These are phyloP conservation scores for Desmodus rotundus DNA, from an alignment of 2,113 vertebrate species.

Conservation along the genomic window DNA sequence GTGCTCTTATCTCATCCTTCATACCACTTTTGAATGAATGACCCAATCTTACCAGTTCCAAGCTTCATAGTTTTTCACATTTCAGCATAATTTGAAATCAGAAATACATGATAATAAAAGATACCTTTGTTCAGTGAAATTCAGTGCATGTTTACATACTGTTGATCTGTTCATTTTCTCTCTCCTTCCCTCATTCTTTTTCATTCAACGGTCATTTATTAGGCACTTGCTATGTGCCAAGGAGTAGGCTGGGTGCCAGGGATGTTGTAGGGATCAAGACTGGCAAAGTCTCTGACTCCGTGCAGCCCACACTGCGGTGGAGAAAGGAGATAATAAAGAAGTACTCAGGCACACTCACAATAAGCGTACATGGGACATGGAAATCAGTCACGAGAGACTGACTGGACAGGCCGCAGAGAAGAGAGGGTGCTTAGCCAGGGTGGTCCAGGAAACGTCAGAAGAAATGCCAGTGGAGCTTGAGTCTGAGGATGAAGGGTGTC, in stretches of 20 bases:
- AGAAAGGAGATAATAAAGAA: not conserved
- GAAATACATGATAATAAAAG: not conserved
- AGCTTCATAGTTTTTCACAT: rapidly evolving
- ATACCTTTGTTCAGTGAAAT: not conserved
- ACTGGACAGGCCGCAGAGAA: rapidly evolving
- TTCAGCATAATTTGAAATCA: not conserved
- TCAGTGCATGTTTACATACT: rapidly evolving
- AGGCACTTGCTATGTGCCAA: not conserved
- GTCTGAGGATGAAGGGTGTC: not conserved
- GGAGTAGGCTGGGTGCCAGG: too few species aligned
- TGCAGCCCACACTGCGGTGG: not conserved
- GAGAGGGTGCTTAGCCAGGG: not conserved
- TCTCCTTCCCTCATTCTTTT: not conserved
- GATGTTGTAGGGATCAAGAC: not conserved
- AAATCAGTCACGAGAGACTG: too few species aligned
- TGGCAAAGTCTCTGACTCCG: not conserved
- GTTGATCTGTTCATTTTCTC: not conserved
- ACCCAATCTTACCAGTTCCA: not conserved
- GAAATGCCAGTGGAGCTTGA: not conserved
- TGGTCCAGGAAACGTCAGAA: not conserved
- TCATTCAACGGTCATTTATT: not conserved
- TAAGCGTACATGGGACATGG: rapidly evolving
- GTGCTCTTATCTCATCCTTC: not conserved
- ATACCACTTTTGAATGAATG: rapidly evolving
- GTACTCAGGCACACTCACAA: not conserved